Conservation (phyloP, 2,797 vertebrate species). For the Phoxinus dragarum region DNA sequence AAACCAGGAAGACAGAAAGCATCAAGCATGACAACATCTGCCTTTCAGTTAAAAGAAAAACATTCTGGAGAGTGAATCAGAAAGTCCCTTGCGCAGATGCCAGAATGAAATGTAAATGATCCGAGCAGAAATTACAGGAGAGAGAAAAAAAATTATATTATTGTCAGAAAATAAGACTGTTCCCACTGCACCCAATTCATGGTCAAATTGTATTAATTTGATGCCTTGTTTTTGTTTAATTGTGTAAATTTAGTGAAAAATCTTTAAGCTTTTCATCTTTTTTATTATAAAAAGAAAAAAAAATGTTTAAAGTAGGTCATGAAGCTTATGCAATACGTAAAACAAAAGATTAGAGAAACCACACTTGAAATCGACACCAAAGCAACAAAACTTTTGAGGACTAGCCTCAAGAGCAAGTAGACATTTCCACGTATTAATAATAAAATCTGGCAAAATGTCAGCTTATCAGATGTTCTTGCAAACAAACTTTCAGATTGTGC, state of each 20-base stretch:
- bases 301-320: background rate
- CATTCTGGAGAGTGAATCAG: background rate
- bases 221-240: background rate
- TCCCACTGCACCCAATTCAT: background rate
- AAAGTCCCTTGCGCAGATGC: slow-evolving; percentile 27
- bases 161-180: background rate
- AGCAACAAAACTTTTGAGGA: background rate
- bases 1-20: slow-evolving; percentile 23
- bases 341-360: background rate
- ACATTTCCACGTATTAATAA: background rate
- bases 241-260: background rate
- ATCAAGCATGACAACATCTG: slow-evolving; percentile 50
- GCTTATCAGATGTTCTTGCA: slow-evolving; percentile 21
- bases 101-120: slow-evolving; percentile 8
- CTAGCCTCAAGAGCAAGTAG: background rate
- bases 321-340: background rate
- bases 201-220: background rate
- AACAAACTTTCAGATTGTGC: slow-evolving; percentile 9
- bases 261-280: background rate
- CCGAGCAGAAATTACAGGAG: background rate
- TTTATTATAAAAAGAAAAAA: no score
- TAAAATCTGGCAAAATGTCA: background rate
- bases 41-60: slow-evolving; percentile 31
- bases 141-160: no score
- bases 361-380: background rate